Evolutionary conservation across 2,888 invertebrate genomes (phyloP).

Genomic region (Agriopis leucophaearia): DNA sequence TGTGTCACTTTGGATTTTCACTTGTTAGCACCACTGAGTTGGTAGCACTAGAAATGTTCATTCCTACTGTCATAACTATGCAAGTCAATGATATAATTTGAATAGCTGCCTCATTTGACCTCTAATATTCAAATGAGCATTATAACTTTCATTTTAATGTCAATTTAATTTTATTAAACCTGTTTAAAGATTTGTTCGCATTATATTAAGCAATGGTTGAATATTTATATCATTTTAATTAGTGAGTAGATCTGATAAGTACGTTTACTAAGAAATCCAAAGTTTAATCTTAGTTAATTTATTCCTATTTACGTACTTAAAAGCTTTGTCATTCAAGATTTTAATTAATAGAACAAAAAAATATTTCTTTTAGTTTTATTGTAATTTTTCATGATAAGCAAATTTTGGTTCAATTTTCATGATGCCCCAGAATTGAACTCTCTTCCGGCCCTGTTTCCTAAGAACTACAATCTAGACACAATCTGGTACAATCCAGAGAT

Average conservation of each 20-base stretch:
- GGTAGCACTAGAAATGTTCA: too few relatives aligned
- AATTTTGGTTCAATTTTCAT: too few relatives aligned
- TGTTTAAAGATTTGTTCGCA: constrained; percentile 1
- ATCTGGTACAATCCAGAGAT: too few relatives aligned
- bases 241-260: background rate
- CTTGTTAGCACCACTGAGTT: too few relatives aligned
- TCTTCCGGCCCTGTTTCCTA: too few relatives aligned
- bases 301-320: background rate
- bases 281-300: background rate
- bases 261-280: background rate
- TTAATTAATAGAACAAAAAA: background rate
- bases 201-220: constrained; percentile 11
- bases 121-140: constrained; percentile 4
- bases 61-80: too few relatives aligned
- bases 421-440: too few relatives aligned
- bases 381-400: too few relatives aligned
- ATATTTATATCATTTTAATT: constrained; percentile 14
- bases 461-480: too few relatives aligned
- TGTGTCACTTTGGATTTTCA: too few relatives aligned
- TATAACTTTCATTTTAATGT: constrained; percentile 33
- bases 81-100: background rate
- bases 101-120: background rate
- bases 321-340: background rate
- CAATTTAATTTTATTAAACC: constrained; percentile 13
- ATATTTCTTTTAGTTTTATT: too few relatives aligned